A percentile compares a stretch with the other conserved stretches of the same genome.
These are phyloP conservation scores for Syngnathus floridae DNA, from an alignment of 2,113 vertebrate species.

Conservation along the genomic window DNA sequence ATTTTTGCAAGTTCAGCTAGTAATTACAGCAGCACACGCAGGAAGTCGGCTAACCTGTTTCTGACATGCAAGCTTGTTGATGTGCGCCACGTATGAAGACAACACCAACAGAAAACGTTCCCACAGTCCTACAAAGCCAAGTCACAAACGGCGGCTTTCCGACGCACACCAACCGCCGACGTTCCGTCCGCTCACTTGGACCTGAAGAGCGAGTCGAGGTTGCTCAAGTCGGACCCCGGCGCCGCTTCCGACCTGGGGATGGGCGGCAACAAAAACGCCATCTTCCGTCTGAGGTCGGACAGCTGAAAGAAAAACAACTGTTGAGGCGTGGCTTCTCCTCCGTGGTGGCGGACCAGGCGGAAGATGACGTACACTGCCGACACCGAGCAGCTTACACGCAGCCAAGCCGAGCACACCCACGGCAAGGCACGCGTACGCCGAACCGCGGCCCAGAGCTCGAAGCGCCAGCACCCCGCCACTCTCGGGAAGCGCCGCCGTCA, in stretches of 20 bases:
- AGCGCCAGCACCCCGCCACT: background rate
- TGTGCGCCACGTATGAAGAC: background rate
- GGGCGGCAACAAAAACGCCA: background rate
- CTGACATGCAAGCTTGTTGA: too few relatives aligned
- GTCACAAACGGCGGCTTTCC: background rate
- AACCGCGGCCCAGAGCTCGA: constrained; percentile 2
- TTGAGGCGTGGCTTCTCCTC: background rate
- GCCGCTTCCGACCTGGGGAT: background rate
- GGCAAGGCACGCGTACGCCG: background rate
- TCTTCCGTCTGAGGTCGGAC: background rate
- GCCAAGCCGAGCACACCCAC: background rate
- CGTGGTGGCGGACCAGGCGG: too few relatives aligned
- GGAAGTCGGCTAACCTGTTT: too few relatives aligned
- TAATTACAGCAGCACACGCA: too few relatives aligned
- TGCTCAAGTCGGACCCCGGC: background rate
- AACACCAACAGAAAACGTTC: background rate
- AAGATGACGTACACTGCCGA: background rate
- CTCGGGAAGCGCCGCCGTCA: background rate
- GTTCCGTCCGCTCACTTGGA: background rate
- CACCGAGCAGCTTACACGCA: background rate
- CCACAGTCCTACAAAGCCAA: background rate
- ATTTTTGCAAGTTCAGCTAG: too few relatives aligned
- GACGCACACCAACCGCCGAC: background rate
- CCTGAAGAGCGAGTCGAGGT: background rate
- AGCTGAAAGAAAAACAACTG: background rate